Percentiles rank a stretch among this genome's conserved stretches.
phyloP scores from a whole-genome alignment of 1,140 invertebrate species.

The Mycetomoellerius zeteki region DNA sequence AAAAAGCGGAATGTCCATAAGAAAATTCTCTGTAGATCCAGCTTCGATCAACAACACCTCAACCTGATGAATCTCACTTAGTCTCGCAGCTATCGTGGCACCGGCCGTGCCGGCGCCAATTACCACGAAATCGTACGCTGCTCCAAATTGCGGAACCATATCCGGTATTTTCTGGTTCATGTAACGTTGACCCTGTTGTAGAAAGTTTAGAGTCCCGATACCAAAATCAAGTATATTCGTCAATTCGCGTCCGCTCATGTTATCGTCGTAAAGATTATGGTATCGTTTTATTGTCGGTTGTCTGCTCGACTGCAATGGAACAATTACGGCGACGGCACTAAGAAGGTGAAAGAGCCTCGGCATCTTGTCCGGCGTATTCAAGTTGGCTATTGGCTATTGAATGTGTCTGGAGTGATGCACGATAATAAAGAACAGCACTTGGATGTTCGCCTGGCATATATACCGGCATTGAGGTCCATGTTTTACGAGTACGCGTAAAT shows the following conservation, averaged over 20 bases:
- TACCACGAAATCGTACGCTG: constrained; percentile 89
- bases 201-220: constrained; percentile 22
- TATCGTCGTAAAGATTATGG: constrained; percentile 12
- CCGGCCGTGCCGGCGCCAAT: constrained; percentile 93
- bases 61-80: constrained; percentile 88
- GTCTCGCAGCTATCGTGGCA: constrained; percentile 89
- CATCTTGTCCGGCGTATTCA: background rate
- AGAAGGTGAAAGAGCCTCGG: background rate
- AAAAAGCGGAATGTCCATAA: constrained; percentile 91
- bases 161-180: constrained; percentile 74
- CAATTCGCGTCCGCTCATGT: background rate
- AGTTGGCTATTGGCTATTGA: background rate
- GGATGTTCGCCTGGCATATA: constrained; percentile 8
- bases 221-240: background rate
- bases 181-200: background rate
- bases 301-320: background rate
- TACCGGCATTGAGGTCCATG: background rate
- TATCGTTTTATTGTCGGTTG: background rate
- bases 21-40: constrained; percentile 87
- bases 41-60: constrained; percentile 91
- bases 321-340: background rate
- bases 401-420: background rate
- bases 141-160: constrained; percentile 73
- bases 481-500: background rate
- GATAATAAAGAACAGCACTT: background rate